Conservation (phyloP, 2,888 invertebrate genomes). For the Plebejus argus region DNA sequence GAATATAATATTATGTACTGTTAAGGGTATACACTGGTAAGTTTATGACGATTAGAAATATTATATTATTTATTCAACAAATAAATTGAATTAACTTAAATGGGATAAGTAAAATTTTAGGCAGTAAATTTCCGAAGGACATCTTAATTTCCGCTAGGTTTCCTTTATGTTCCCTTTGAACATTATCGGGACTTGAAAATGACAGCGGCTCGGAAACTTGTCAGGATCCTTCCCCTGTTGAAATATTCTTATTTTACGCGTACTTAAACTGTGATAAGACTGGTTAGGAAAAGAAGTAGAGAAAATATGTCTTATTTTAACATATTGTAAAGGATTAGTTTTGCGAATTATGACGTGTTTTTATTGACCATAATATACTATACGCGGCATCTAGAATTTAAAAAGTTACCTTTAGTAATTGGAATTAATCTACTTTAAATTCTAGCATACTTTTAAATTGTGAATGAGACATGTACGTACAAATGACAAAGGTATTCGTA, state of each 20-base stretch:
- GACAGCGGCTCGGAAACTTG: not conserved
- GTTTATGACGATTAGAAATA: too few relatives aligned
- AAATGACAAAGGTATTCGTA: too few relatives aligned
- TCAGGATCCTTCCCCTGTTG: not conserved
- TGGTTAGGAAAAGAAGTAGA: not conserved
- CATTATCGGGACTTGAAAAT: not conserved
- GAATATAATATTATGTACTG: too few relatives aligned
- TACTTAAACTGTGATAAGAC: not conserved
- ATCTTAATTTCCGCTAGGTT: not conserved
- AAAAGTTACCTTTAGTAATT: too few relatives aligned
- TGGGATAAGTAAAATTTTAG: not conserved
- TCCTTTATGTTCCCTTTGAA: not conserved
- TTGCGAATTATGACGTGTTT: not conserved
- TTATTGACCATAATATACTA: not conserved
- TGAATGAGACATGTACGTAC: too few relatives aligned
- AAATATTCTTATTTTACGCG: slow-evolving; percentile 2
- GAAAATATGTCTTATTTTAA: not conserved
- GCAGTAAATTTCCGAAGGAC: not conserved
- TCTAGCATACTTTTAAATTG: too few relatives aligned
- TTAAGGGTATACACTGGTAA: too few relatives aligned
- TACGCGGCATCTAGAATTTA: not conserved
- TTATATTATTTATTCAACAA: too few relatives aligned
- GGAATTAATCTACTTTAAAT: too few relatives aligned
- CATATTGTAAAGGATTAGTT: not conserved
- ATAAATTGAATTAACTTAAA: too few relatives aligned